These are phyloP conservation scores for Megaceryle torquata DNA, from an alignment of 2,113 vertebrate genomes.

Conservation along the genomic window DNA sequence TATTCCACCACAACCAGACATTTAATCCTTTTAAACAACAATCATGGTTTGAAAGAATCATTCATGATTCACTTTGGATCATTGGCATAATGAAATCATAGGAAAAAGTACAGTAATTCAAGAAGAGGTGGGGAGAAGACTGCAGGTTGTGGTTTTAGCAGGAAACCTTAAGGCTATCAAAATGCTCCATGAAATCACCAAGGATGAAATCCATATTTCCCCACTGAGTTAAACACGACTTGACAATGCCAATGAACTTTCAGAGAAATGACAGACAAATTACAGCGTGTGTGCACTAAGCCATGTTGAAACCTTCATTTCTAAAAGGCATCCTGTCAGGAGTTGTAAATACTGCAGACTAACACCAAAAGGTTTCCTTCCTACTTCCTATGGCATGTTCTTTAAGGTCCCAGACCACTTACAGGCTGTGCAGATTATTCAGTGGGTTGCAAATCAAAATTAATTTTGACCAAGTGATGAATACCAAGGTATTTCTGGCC, in stretches of 20 bases:
- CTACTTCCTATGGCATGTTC: neutral
- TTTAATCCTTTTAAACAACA: neutral
- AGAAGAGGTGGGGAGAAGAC: conserved; percentile 20
- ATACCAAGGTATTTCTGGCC: neutral
- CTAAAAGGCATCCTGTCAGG: conserved; percentile 65
- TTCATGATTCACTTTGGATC: neutral
- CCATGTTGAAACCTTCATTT: conserved; percentile 47
- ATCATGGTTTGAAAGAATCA: neutral
- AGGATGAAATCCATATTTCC: conserved; percentile 68
- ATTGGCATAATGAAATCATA: conserved; percentile 17
- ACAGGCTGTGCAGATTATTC: neutral
- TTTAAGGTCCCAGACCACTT: neutral
- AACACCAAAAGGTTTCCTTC: neutral
- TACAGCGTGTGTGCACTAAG: conserved; percentile 10
- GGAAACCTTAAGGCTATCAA: conserved; percentile 45
- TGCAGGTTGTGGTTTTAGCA: neutral
- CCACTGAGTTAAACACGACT: conserved; percentile 71
- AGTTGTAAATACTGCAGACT: conserved; percentile 48
- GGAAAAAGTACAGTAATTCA: conserved; percentile 6
- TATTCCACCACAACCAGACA: neutral
- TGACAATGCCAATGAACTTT: conserved; percentile 77
- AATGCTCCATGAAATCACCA: conserved; percentile 46
- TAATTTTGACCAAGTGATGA: neutral
- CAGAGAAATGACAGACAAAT: conserved; percentile 74
- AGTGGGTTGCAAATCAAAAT: neutral